Evolutionary conservation across 2,797 vertebrate genomes (phyloP), one percentile per base, ranked within the genome.

Genomic region (Telmatherina bonti): DNA sequence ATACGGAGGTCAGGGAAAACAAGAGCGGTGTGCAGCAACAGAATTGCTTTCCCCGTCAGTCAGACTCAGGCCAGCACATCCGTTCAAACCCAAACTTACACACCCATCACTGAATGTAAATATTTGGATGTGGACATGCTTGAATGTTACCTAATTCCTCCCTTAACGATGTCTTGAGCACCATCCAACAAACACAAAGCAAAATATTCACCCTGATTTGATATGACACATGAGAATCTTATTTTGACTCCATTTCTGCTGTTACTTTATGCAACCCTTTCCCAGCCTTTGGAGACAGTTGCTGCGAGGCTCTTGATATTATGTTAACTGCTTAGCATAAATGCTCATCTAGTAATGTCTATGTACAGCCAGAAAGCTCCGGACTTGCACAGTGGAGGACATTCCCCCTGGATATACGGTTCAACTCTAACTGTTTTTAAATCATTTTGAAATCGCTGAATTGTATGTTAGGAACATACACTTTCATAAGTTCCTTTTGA

Each of bases 51-150:
- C 88, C 91, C 85, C 86, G 88, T 84, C 83, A 75, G 64, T 83
- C 69, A 74, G 61, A 41, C 57, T 52, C 49, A 1, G 47, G 81
- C 83, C 84, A 62, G 72, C 70, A 66, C 72, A 74, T 74, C 57
- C 6, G 67, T 81, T 81, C 72, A 79, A 87, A 86, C 62, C 59
- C 67, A 66, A 77, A 83, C 84, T 83, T 68, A 85, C 88, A 91
- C 86, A 72, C 73, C 83, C 80, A 36, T 78, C 76, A 64, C 9
- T 79, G 83, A 93, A 93, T 93, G 90, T 93, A 94, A 95, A 95
- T 92, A 92, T 94, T 93, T 93, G 82, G 86, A 75, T 79, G 62
- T 51, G 60, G 67, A 66, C 75, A 88, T 70, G 64, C 83, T 91
- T 84, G 71, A 77, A 84, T 82, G 78, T 85, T 84, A 81, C 81